Evolutionary conservation across 2,113 vertebrate genomes (phyloP).

Genomic region (Typhlomys cinereus): DNA sequence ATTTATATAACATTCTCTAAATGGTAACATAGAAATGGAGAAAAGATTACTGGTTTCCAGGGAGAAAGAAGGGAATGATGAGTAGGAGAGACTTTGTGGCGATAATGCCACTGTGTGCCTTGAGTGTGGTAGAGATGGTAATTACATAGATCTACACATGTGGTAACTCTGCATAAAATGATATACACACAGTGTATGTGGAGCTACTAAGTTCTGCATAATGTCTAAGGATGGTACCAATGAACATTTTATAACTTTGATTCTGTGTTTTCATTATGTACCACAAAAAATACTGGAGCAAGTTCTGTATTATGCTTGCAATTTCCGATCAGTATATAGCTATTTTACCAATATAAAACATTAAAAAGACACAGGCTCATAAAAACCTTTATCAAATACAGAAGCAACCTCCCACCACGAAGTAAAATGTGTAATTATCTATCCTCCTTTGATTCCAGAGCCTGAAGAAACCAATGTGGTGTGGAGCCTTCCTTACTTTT

Average conservation of each 20-base stretch:
- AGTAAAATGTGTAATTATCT: background rate
- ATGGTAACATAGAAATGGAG: background rate
- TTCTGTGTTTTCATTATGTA: background rate
- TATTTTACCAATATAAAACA: constrained; percentile 2
- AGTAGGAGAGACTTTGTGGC: background rate
- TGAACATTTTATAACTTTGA: background rate
- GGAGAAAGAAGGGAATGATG: background rate
- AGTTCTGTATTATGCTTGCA: background rate
- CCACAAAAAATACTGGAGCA: background rate
- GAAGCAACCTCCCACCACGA: background rate
- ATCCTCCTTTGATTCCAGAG: background rate
- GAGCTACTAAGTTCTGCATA: background rate
- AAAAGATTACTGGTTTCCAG: background rate
- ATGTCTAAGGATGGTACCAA: background rate
- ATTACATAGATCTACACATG: background rate
- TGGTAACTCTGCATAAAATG: background rate
- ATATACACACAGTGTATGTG: background rate
- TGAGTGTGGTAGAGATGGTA: background rate
- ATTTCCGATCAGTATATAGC: background rate
- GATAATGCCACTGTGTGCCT: background rate
- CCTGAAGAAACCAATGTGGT: background rate
- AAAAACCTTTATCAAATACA: background rate
- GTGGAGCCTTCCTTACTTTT: background rate
- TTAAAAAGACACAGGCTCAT: background rate
- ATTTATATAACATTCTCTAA: constrained; percentile 4